A percentile compares a stretch with the other conserved stretches of the same genome.
Conservation (phyloP, 1,140 invertebrate genomes). For the Solenopsis invicta region DNA sequence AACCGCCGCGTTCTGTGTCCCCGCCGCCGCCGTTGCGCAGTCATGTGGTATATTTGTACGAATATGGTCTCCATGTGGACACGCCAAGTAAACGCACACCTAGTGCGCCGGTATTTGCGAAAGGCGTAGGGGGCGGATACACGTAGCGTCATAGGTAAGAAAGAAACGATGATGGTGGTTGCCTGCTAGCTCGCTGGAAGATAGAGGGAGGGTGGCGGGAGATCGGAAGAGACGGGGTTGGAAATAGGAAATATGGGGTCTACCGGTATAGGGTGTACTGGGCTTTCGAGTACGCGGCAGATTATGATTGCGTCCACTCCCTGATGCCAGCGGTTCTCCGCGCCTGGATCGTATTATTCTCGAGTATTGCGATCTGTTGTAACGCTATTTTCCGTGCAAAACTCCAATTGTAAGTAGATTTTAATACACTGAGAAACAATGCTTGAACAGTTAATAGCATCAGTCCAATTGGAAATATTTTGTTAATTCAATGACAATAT, state of each 20-base stretch:
- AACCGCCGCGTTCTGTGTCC: conserved; percentile 18
- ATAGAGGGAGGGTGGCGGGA: neutral
- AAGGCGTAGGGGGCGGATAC: conserved; percentile 17
- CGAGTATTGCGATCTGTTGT: neutral
- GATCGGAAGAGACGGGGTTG: conserved; percentile 37
- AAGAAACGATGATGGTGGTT: conserved; percentile 30
- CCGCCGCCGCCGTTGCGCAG: conserved; percentile 14
- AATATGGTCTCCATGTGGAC: neutral
- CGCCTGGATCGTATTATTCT: conserved; percentile 18
- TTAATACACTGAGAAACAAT: neutral
- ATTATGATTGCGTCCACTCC: conserved; percentile 73
- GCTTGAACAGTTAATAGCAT: too few species aligned
- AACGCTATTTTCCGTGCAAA: neutral
- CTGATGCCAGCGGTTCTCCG: conserved; percentile 63
- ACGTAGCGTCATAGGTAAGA: conserved; percentile 36
- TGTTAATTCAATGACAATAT: too few species aligned
- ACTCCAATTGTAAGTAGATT: neutral
- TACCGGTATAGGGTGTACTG: conserved; percentile 12
- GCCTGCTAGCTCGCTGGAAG: neutral
- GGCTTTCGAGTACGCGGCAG: conserved; percentile 66
- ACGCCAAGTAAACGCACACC: conserved; percentile 25
- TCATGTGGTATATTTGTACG: neutral
- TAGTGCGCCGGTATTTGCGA: conserved; percentile 50
- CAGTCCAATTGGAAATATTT: too few species aligned
- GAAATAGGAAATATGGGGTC: conserved; percentile 60